Evolutionary conservation across 2,113 vertebrate genomes (phyloP), one percentile per base, ranked within the genome.

Genomic region (Eolophus roseicapilla): DNA sequence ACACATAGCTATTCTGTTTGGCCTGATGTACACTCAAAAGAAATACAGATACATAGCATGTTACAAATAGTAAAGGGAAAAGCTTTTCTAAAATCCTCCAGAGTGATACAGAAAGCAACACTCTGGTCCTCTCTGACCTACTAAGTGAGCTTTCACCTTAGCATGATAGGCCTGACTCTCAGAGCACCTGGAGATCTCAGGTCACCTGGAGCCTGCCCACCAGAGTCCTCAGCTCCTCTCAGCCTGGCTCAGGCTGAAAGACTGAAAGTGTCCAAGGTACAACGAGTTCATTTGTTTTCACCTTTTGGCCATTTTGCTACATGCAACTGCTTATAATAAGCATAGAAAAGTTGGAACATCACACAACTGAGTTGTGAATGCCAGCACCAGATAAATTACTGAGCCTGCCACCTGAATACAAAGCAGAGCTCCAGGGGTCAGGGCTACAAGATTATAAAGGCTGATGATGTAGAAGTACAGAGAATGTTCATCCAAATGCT

Each of bases 391-490:
- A 82, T 78, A 64, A 86, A 82, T 88, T 68, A 73, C 65, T 7
- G 43, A 74, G 75, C 44, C 89, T 73, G 80, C 67, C 79, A 94
- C 79, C 90, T 88, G 82, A 88, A 69, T 62, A 82, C 78, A 87
- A 65, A 90, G 84, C 78, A 88, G 62, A 94, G 75, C 75, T 91
- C 57, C 78, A 68, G 85, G 83, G 82, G 78, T 85, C 63, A 90
- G 71, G 39, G 59, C 79, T 74, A 86, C 37, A n/a, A 64, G 82
- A 90, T 88, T 88, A 39, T 70, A 83, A 93, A 83, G 41, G 75
- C 53, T 92, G 94, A 82, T 59, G 77, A 85, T 65, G 59, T 80
- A 19, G 28, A 92, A 92, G 79, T 47, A 52, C 4, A 1, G 52
- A 73, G 82, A 88, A 69, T 10, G 33, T 41, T 76, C 33, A 39